These are phyloP conservation scores for Willowsia nigromaculata DNA, from an alignment of 2,888 invertebrate genomes.

Conservation along the genomic window DNA sequence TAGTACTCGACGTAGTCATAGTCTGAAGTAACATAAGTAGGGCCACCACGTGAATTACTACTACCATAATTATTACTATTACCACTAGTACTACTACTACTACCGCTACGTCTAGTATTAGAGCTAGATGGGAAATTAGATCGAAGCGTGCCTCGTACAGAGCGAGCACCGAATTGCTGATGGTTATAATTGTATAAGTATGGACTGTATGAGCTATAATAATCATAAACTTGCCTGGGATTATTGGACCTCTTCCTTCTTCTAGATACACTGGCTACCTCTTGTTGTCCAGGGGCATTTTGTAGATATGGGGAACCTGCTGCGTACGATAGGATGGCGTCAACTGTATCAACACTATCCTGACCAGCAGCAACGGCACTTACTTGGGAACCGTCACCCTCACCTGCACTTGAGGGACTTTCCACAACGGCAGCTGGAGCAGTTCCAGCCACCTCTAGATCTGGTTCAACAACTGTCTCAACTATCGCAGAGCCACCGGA, in stretches of 20 bases:
- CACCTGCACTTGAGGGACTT: not conserved
- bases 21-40: slow-evolving; percentile 77
- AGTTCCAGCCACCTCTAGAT: slow-evolving; percentile 27
- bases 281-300: slow-evolving; percentile 56
- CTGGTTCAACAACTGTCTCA: slow-evolving; percentile 66
- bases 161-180: slow-evolving; percentile 72
- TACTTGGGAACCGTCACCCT: slow-evolving; percentile 52
- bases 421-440: slow-evolving; percentile 27
- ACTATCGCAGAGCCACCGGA: slow-evolving; percentile 64
- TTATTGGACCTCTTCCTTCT: slow-evolving; percentile 67
- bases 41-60: slow-evolving; percentile 74
- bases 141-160: slow-evolving; percentile 71
- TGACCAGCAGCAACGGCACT: slow-evolving; percentile 51
- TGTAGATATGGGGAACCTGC: slow-evolving; percentile 57
- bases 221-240: slow-evolving; percentile 77
- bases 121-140: slow-evolving; percentile 73
- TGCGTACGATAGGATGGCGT: slow-evolving; percentile 56
- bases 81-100: slow-evolving; percentile 74
- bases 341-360: slow-evolving; percentile 55
- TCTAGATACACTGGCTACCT: slow-evolving; percentile 44
- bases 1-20: slow-evolving; percentile 78
- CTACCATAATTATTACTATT: slow-evolving; percentile 73
- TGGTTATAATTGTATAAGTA: slow-evolving; percentile 65
- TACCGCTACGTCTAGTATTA: slow-evolving; percentile 74
- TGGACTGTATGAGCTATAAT: slow-evolving; percentile 66